Percentiles rank a stretch among this genome's conserved stretches.
phyloP scores from a whole-genome alignment of 2,797 vertebrate species.

The Platyrinchus mystaceus region DNA sequence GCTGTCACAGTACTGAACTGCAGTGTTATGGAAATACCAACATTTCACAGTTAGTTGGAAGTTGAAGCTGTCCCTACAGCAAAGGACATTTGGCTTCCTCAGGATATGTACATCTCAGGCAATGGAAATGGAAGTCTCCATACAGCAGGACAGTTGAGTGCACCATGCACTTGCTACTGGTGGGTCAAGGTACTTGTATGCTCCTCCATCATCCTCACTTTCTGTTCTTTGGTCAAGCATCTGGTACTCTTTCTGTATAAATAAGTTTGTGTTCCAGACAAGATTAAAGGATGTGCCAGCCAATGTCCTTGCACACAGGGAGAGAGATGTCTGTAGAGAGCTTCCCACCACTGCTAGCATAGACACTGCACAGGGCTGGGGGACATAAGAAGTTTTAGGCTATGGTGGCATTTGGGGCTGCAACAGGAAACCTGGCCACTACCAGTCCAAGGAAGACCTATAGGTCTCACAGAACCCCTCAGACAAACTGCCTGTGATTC shows the following conservation, averaged over 20 bases:
- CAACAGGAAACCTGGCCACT: neutral
- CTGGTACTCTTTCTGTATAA: neutral
- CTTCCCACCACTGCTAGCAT: neutral
- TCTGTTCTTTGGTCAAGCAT: neutral
- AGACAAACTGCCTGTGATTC: neutral
- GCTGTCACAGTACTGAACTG: neutral
- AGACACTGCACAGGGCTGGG: neutral
- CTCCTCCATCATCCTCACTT: neutral
- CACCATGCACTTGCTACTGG: neutral
- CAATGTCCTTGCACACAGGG: neutral
- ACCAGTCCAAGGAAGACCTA: neutral
- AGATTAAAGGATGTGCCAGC: neutral
- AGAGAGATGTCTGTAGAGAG: neutral
- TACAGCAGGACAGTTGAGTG: neutral
- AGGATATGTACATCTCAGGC: neutral
- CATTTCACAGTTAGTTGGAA: neutral
- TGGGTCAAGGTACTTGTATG: neutral
- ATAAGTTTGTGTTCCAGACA: neutral
- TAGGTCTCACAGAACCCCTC: neutral
- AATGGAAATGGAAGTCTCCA: neutral
- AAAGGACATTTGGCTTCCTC: neutral
- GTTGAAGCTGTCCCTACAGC: neutral
- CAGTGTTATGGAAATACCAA: neutral
- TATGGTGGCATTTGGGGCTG: neutral
- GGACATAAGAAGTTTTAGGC: neutral